These are phyloP conservation scores for Rhamnusium bicolor DNA, from an alignment of 2,888 invertebrate species.

Conservation along the genomic window DNA sequence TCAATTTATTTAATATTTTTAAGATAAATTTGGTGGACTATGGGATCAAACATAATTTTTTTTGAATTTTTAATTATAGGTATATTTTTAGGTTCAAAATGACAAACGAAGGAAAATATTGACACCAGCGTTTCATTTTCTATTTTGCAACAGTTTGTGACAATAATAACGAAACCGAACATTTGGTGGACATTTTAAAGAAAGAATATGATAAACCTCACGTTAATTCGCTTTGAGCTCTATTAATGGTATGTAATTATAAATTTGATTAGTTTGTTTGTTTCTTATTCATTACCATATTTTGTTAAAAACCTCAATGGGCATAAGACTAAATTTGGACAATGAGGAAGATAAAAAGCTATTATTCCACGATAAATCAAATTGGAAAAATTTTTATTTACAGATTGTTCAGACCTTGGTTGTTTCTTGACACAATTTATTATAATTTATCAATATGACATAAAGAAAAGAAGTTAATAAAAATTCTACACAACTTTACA, in stretches of 20 bases:
- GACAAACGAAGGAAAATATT: slow-evolving; percentile 57
- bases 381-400: slow-evolving; percentile 53
- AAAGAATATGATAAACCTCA: slow-evolving; percentile 53
- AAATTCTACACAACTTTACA: slow-evolving; percentile 58
- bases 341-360: slow-evolving; percentile 50
- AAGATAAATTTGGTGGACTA: too few relatives aligned
- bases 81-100: too few relatives aligned
- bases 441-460: slow-evolving; percentile 39
- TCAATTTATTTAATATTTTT: too few relatives aligned
- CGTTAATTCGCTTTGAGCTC: slow-evolving; percentile 72
- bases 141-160: slow-evolving; percentile 54
- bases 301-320: slow-evolving; percentile 57
- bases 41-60: too few relatives aligned
- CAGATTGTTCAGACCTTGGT: slow-evolving; percentile 58
- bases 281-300: background rate
- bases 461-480: slow-evolving; percentile 46
- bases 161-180: slow-evolving; percentile 54
- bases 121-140: slow-evolving; percentile 59
- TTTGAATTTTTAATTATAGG: too few relatives aligned
- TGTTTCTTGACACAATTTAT: slow-evolving; percentile 46
- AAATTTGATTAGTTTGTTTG: background rate
- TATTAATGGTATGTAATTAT: slow-evolving; percentile 72
- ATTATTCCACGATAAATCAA: slow-evolving; percentile 46
- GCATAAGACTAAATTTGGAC: slow-evolving; percentile 49
- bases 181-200: slow-evolving; percentile 55